A percentile compares a stretch with the other conserved stretches of the same genome.
These are phyloP conservation scores for Chlorodrepanis virens DNA, from an alignment of 2,113 vertebrate genomes.

Conservation along the genomic window DNA sequence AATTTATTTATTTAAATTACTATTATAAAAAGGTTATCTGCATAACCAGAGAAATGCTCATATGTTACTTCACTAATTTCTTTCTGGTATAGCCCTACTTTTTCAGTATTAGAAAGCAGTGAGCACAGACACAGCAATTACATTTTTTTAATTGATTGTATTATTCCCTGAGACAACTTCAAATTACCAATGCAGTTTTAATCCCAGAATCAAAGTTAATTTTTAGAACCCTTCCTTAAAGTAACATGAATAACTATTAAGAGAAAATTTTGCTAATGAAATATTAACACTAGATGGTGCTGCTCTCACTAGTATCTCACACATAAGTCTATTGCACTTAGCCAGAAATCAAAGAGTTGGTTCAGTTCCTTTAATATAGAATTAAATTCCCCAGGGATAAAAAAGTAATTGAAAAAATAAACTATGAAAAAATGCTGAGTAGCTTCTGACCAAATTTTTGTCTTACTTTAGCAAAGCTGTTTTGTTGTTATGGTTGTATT, in stretches of 20 bases:
- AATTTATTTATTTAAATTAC: background rate
- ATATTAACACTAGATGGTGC: constrained; percentile 75
- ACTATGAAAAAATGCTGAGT: background rate
- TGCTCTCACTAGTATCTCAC: constrained; percentile 34
- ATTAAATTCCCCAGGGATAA: background rate
- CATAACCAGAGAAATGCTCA: background rate
- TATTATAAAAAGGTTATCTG: background rate
- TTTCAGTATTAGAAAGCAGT: background rate
- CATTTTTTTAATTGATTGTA: background rate
- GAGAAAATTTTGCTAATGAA: background rate
- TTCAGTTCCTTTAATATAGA: background rate
- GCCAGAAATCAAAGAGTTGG: background rate
- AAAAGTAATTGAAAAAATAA: background rate
- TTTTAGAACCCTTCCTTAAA: background rate
- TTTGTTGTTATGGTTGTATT: background rate
- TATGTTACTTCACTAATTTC: background rate
- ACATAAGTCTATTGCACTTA: background rate
- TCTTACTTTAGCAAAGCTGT: background rate
- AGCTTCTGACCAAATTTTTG: background rate
- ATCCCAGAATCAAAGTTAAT: background rate
- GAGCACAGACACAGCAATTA: background rate
- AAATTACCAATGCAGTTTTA: background rate
- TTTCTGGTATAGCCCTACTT: background rate
- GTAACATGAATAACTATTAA: background rate
- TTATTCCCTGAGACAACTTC: background rate